These are phyloP conservation scores for Sebastes fasciatus DNA, from an alignment of 2,113 vertebrate species.

Conservation along the genomic window DNA sequence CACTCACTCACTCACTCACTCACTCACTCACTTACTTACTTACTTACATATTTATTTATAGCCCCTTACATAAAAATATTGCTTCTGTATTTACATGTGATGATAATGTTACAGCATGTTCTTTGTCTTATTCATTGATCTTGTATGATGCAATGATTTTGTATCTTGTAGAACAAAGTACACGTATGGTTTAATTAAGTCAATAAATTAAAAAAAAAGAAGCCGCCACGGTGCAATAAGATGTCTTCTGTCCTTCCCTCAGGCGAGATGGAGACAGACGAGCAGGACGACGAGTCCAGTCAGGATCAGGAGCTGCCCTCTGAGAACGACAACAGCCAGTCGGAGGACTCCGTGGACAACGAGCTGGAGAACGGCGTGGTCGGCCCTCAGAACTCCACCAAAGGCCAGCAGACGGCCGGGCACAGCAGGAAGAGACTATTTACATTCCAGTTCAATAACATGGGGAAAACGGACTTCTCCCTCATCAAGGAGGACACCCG, in stretches of 20 bases:
- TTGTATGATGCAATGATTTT: too few relatives aligned
- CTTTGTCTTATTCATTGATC: too few relatives aligned
- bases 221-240: background rate
- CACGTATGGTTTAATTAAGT: too few relatives aligned
- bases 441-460: conserved; percentile 99
- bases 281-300: conserved; percentile 98
- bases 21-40: too few relatives aligned
- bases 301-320: conserved; percentile 98
- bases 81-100: too few relatives aligned
- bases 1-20: too few relatives aligned
- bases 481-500: conserved; percentile 95
- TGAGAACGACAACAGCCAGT: conserved; percentile 98
- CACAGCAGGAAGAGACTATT: conserved; percentile 92
- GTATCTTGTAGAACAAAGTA: too few relatives aligned
- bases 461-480: conserved; percentile 95
- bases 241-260: background rate
- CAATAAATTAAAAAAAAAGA: too few relatives aligned
- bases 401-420: conserved; percentile 84
- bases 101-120: too few relatives aligned
- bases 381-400: conserved; percentile 89
- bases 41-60: too few relatives aligned
- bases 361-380: conserved; percentile 94
- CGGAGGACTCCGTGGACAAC: conserved; percentile 97
- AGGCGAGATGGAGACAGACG: conserved; percentile 99
- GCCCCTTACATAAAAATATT: too few relatives aligned